phyloP scores from a whole-genome alignment of 1,140 invertebrate species.

The Helicoverpa zea region DNA sequence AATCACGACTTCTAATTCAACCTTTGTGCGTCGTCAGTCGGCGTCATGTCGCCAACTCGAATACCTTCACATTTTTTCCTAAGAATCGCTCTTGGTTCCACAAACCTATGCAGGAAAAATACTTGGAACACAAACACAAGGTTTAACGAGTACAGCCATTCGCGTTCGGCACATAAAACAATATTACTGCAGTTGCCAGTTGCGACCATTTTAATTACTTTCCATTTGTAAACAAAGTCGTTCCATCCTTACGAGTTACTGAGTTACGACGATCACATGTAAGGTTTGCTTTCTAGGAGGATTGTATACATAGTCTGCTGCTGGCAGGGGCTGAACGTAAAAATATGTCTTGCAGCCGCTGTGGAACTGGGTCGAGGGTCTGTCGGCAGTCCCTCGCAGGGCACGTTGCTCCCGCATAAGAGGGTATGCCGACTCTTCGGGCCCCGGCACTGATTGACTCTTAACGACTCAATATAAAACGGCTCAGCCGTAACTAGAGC shows the following conservation, averaged over 20 bases:
- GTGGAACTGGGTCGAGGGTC: too few species aligned
- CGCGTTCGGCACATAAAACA: slow-evolving; percentile 30
- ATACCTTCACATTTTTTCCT: slow-evolving; percentile 12
- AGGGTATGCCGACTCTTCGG: neutral
- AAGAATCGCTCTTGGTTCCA: neutral
- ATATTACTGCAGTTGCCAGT: slow-evolving; percentile 24
- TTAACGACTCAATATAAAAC: slow-evolving; percentile 32
- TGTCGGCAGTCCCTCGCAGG: too few species aligned
- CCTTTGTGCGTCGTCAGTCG: neutral
- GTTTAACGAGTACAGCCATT: slow-evolving; percentile 23
- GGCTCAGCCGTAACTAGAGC: slow-evolving; percentile 38
- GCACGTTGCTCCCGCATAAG: too few species aligned
- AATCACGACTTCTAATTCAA: slow-evolving; percentile 1
- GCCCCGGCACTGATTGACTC: slow-evolving; percentile 3
- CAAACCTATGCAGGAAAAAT: slow-evolving; percentile 38
- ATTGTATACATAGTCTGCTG: neutral
- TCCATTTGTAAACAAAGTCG: slow-evolving; percentile 37
- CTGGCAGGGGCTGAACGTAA: too few species aligned
- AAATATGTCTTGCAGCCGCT: too few species aligned
- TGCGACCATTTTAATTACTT: slow-evolving; percentile 40
- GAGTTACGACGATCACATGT: neutral
- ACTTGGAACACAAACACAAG: slow-evolving; percentile 34
- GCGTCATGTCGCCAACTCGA: neutral
- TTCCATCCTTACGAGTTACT: neutral
- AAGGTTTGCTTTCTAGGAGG: neutral